Evolutionary conservation across 2,113 vertebrate genomes (phyloP).

Genomic region (Lagopus leucura): DNA sequence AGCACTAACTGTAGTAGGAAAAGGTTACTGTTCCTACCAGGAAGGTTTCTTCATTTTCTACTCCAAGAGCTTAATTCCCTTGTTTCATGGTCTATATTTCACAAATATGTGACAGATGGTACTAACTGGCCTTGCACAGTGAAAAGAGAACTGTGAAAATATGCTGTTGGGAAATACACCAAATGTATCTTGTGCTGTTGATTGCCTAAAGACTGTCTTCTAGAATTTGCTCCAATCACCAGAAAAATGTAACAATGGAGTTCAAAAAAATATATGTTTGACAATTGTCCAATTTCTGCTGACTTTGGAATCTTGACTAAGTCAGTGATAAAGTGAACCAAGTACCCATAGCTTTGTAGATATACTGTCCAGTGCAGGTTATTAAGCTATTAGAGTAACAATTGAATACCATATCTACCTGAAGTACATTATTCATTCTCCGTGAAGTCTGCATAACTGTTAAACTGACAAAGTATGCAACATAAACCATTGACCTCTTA

Average conservation of each 20-base stretch:
- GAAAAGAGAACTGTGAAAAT: background rate
- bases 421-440: background rate
- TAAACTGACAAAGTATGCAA: background rate
- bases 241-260: background rate
- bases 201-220: background rate
- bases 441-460: background rate
- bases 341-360: background rate
- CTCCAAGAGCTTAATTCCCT: background rate
- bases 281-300: background rate
- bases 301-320: background rate
- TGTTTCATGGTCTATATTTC: slow-evolving; percentile 13
- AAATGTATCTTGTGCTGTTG: background rate
- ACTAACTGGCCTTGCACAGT: background rate
- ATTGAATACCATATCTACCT: background rate
- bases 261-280: accelerated
- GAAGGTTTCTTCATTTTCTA: background rate
- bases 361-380: background rate
- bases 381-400: background rate
- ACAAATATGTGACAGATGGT: slow-evolving; percentile 46
- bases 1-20: background rate
- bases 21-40: background rate
- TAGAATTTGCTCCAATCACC: background rate
- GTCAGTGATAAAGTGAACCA: background rate
- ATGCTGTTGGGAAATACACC: background rate
- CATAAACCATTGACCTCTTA: background rate